A percentile compares a stretch with the other conserved stretches of the same genome.
These are phyloP conservation scores for Oostethus manadensis DNA, from an alignment of 2,113 vertebrate genomes.

Conservation along the genomic window DNA sequence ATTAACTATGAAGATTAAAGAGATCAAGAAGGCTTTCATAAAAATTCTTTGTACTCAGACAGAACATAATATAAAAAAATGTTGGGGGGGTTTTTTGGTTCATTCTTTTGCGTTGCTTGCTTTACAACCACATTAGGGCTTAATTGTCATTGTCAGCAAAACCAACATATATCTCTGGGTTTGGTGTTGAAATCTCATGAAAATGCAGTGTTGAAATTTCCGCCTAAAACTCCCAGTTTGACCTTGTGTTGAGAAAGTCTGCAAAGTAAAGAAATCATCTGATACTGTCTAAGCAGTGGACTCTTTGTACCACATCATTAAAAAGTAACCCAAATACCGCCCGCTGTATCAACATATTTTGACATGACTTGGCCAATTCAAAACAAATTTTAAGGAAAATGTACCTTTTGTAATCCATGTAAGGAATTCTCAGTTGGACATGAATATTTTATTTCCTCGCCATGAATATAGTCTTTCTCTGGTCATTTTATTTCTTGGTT, in stretches of 20 bases:
- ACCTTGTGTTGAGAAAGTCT: constrained; percentile 28
- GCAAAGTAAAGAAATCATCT: not conserved
- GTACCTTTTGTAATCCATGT: not conserved
- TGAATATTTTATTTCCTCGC: not conserved
- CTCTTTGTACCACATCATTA: constrained; percentile 2
- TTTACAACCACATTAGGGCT: not conserved
- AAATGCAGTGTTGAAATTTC: constrained; percentile 50
- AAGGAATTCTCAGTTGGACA: not conserved
- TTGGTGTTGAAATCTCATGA: constrained; percentile 35
- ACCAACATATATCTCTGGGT: not conserved
- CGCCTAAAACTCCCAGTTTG: constrained; percentile 21
- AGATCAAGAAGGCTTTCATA: too few species aligned
- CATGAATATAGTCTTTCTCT: too few species aligned
- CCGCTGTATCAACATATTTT: not conserved
- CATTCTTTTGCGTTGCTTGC: not conserved
- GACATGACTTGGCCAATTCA: not conserved
- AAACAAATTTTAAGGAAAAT: not conserved
- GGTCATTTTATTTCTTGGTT: too few species aligned
- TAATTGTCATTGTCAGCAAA: not conserved
- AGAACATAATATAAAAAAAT: not conserved
- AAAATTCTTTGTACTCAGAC: too few species aligned
- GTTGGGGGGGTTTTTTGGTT: too few species aligned
- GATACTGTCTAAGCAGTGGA: constrained; percentile 2
- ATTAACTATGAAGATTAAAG: too few species aligned
- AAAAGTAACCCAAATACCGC: not conserved